Conservation (phyloP, 1,140 invertebrate genomes). For the Drosophila littoralis region DNA sequence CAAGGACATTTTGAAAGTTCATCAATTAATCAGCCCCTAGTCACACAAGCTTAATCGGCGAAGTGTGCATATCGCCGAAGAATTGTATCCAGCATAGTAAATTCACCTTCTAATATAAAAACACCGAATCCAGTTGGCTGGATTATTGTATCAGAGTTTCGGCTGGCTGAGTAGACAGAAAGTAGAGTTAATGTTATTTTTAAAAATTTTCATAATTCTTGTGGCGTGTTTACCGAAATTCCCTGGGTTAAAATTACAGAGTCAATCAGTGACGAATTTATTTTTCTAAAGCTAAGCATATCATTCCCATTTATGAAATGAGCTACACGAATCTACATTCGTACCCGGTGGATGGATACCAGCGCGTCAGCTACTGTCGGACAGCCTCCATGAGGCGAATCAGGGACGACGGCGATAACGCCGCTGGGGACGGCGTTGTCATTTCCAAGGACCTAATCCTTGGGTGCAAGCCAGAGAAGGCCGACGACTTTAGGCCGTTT, state of each 20-base stretch:
- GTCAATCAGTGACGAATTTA: too few relatives aligned
- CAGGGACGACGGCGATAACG: not conserved
- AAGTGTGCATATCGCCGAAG: too few relatives aligned
- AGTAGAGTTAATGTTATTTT: not conserved
- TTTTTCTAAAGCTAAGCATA: not conserved
- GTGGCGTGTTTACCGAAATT: constrained; percentile 16
- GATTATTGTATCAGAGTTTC: not conserved
- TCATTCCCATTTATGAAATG: constrained; percentile 18
- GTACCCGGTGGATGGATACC: constrained; percentile 42
- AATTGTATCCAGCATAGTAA: too few relatives aligned
- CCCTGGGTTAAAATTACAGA: not conserved
- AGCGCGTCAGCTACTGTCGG: constrained; percentile 59
- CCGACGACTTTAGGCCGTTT: constrained; percentile 49
- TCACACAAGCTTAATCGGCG: too few relatives aligned
- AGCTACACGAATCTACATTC: constrained; percentile 35
- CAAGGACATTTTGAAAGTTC: too few relatives aligned
- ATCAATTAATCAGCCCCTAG: too few relatives aligned
- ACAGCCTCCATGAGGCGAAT: not conserved
- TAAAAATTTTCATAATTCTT: not conserved
- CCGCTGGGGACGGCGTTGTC: constrained; percentile 18
- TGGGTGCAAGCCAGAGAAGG: constrained; percentile 53
- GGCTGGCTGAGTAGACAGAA: not conserved
- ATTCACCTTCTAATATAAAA: too few relatives aligned
- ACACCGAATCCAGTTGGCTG: not conserved
- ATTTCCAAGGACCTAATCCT: constrained; percentile 52